phyloP scores from a whole-genome alignment of 2,797 vertebrate species.

The Limnodromus scolopaceus region DNA sequence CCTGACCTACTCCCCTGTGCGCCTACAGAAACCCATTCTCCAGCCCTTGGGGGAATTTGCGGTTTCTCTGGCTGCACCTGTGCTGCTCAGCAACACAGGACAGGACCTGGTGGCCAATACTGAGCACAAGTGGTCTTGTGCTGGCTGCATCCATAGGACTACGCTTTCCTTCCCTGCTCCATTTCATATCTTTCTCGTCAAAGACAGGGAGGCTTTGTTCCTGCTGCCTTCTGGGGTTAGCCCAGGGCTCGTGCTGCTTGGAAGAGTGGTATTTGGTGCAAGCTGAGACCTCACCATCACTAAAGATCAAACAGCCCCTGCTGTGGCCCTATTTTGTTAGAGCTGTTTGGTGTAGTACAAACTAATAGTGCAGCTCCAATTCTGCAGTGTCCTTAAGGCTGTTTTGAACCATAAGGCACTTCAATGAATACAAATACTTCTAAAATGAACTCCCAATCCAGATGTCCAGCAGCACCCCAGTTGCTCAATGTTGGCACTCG shows the following conservation, averaged over 20 bases:
- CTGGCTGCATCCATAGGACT: not conserved
- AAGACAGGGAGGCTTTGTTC: not conserved
- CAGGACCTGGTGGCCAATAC: not conserved
- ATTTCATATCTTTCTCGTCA: not conserved
- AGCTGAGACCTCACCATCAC: not conserved
- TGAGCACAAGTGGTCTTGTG: not conserved
- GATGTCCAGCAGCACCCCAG: not conserved
- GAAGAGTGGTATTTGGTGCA: not conserved
- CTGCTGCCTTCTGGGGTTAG: not conserved
- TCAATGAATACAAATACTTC: not conserved
- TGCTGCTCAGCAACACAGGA: not conserved
- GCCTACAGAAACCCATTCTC: not conserved
- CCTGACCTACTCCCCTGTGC: not conserved
- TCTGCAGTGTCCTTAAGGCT: not conserved
- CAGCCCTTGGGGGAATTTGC: not conserved
- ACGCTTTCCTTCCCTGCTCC: not conserved
- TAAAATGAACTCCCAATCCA: not conserved
- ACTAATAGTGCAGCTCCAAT: not conserved
- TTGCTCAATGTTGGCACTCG: rapidly evolving
- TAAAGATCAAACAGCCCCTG: not conserved
- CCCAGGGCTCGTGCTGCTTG: not conserved
- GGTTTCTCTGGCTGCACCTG: not conserved
- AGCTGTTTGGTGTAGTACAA: not conserved
- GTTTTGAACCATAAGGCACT: not conserved
- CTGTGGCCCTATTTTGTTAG: not conserved